phyloP scores from a whole-genome alignment of 2,888 invertebrate species.

The Ommatoiulus sabulosus region DNA sequence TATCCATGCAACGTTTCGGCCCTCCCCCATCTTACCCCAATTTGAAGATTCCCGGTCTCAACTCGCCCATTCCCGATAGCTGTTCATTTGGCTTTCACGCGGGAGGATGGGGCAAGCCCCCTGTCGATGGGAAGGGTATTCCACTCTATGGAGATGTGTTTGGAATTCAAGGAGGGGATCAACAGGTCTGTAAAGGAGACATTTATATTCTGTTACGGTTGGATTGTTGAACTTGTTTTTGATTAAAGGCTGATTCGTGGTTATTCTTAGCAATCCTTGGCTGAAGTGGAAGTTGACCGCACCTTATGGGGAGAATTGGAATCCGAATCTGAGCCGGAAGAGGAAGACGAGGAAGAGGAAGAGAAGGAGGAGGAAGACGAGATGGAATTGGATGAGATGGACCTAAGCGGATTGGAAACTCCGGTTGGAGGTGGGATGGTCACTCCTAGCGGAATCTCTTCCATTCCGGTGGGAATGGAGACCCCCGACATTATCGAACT shows the following conservation, averaged over 20 bases:
- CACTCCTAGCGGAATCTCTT: constrained; percentile 93
- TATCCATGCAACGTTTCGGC: constrained; percentile 94
- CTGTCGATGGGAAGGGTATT: constrained; percentile 97
- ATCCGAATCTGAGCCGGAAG: constrained; percentile 85
- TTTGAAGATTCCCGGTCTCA: constrained; percentile 95
- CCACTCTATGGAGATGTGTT: constrained; percentile 99
- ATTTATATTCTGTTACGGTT: background rate
- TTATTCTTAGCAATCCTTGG: constrained; percentile 72
- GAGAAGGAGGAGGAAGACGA: constrained; percentile 70
- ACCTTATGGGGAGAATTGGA: constrained; percentile 98
- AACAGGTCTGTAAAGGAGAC: constrained; percentile 58
- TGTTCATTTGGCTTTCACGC: constrained; percentile 99
- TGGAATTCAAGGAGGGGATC: constrained; percentile 74
- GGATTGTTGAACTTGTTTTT: too few relatives aligned
- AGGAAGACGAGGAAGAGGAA: constrained; percentile 75
- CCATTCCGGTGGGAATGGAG: constrained; percentile 94
- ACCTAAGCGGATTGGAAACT: constrained; percentile 88
- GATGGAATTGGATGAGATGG: constrained; percentile 69
- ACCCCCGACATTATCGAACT: constrained; percentile 99
- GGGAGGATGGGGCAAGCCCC: constrained; percentile 99
- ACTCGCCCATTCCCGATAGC: constrained; percentile 96
- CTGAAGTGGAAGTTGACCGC: constrained; percentile 91
- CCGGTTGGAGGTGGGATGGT: constrained; percentile 89
- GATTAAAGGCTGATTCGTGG: background rate
- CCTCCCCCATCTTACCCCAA: constrained; percentile 99